phyloP scores from a whole-genome alignment of 1,140 invertebrate species.

The Drosophila lowei region DNA sequence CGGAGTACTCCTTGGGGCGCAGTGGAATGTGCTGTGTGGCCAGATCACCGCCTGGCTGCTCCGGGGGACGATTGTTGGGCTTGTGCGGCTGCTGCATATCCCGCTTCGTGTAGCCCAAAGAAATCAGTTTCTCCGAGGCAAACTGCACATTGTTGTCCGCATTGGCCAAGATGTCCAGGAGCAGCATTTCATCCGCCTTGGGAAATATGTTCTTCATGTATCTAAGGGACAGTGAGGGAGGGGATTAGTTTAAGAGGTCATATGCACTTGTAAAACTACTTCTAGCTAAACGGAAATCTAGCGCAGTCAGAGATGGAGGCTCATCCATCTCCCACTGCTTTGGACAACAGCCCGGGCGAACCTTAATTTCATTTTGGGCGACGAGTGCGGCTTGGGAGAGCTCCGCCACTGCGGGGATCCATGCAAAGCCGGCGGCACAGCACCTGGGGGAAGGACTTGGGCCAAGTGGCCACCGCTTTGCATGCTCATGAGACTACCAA shows the following conservation, averaged over 20 bases:
- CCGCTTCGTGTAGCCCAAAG: slow-evolving; percentile 92
- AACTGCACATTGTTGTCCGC: slow-evolving; percentile 95
- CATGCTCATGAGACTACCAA: slow-evolving; percentile 83
- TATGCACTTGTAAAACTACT: no score
- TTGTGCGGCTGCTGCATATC: slow-evolving; percentile 85
- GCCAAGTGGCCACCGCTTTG: slow-evolving; percentile 55
- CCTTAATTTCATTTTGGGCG: slow-evolving; percentile 96
- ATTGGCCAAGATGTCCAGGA: slow-evolving; percentile 91
- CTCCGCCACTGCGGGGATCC: slow-evolving; percentile 84
- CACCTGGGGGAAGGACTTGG: slow-evolving; percentile 14
- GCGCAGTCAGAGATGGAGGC: not conserved
- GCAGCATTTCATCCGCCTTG: slow-evolving; percentile 94
- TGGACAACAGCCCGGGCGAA: slow-evolving; percentile 68
- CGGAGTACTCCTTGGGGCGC: slow-evolving; percentile 87
- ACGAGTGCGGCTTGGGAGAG: slow-evolving; percentile 88
- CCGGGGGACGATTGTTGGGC: slow-evolving; percentile 70
- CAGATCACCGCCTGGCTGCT: slow-evolving; percentile 23
- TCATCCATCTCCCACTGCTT: not conserved
- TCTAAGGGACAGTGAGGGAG: slow-evolving; percentile 83
- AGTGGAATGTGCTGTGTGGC: slow-evolving; percentile 82
- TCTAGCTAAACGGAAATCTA: not conserved
- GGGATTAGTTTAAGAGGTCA: slow-evolving; percentile 17
- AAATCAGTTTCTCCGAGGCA: slow-evolving; percentile 90
- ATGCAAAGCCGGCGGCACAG: slow-evolving; percentile 80
- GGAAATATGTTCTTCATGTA: slow-evolving; percentile 96